Evolutionary conservation across 2,113 vertebrate species (phyloP).

Genomic region (Tragelaphus strepsiceros): DNA sequence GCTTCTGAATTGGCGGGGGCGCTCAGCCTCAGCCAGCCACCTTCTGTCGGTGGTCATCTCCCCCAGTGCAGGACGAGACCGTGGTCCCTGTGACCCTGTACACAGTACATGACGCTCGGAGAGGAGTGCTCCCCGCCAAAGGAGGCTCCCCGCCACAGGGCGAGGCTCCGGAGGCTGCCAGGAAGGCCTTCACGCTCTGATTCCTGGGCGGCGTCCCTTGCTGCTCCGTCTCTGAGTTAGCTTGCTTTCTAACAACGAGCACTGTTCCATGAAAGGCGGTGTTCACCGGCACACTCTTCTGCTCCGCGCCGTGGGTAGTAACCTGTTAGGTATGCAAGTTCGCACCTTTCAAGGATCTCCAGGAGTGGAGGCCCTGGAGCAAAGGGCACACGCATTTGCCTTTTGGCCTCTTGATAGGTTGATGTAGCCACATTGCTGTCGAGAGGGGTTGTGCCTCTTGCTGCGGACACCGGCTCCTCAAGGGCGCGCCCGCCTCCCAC

Average conservation of each 20-base stretch:
- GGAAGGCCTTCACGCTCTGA: background rate
- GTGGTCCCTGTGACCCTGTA: background rate
- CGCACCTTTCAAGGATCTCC: background rate
- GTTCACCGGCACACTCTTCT: background rate
- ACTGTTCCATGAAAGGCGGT: background rate
- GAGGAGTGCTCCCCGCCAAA: background rate
- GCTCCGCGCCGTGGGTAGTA: fast-evolving
- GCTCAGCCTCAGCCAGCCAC: background rate
- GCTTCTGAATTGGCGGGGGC: background rate
- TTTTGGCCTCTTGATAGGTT: background rate
- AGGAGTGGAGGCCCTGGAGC: no score
- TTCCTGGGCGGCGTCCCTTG: background rate
- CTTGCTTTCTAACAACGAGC: background rate
- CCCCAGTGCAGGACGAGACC: background rate
- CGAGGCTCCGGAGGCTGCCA: background rate
- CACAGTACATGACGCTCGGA: fast-evolving
- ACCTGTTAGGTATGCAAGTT: background rate
- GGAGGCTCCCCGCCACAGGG: background rate
- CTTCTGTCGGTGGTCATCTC: background rate
- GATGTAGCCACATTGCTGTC: background rate
- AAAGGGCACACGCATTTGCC: background rate
- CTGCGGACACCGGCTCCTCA: fast-evolving
- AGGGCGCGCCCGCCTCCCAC: fast-evolving
- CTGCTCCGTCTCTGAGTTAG: background rate
- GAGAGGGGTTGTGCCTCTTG: fast-evolving